Base-by-base conservation (phyloP, 2,888 invertebrate genomes). In the Autographa pulchrina region DNA sequence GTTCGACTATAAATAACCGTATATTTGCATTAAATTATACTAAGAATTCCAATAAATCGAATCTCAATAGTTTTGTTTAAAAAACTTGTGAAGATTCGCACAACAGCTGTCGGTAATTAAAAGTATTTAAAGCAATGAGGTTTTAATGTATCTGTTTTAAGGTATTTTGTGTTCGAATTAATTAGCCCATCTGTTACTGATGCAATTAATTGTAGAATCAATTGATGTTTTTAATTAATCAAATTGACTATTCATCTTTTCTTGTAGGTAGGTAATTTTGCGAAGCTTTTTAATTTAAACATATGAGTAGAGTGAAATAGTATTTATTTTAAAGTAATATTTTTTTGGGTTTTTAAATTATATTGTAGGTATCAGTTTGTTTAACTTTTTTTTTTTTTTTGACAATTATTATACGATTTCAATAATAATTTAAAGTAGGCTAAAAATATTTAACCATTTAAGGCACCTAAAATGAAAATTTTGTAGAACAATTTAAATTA, bases 11-110 rank as follows among this genome's bases (percentile, higher is more conserved):
- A 38, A 20, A 31, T 31, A 5, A n/a, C 4, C 0, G 48, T 8
- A 16, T 16, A n/a, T 20, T 14, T 6, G 8, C 38, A 35, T n/a
- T 77, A 58, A 63, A 65, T 63, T 52, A 13, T 14, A 3, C 31
- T 2, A 64, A 59, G 48, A 74, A 69, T 69, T 65, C 66, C 11
- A 38, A 35, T 67, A 59, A 65, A 67, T 67, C 32, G 25, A 20
- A 0, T 6, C 18, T 8, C 61, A 38, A 18, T n/a, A 11, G n/a
- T 20, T 38, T 32, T 20, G 20, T 20, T 54, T 54, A 54, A 18
- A 18, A 43, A 43, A 43, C 13, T 41, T 13, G 58, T 5, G 25
- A 35, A 38, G 11, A 59, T 16, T 13, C 5, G 5, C 5, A 0
- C 0, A 32, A 4, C 62, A 64, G 25, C 38, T 65, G 58, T n/a